A percentile compares a stretch with the other conserved stretches of the same genome.
These are phyloP conservation scores for Clarias batrachus DNA, from an alignment of 2,113 vertebrate genomes.

Conservation along the genomic window DNA sequence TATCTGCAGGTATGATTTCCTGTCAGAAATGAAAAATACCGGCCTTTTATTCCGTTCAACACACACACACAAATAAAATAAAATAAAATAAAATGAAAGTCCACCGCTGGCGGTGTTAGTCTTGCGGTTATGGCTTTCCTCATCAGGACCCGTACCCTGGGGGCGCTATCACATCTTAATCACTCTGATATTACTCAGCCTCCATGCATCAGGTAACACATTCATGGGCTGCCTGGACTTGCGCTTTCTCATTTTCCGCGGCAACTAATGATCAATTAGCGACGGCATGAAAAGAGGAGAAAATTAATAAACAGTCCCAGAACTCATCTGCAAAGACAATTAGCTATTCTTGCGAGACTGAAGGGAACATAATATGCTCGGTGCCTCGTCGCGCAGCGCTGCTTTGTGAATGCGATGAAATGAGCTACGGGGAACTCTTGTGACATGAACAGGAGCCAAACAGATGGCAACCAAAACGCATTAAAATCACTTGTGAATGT, in stretches of 20 bases:
- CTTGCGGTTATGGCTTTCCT: constrained; percentile 12
- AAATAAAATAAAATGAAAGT: not conserved
- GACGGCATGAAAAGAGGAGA: constrained; percentile 16
- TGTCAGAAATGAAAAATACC: constrained; percentile 14
- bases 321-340: constrained; percentile 44
- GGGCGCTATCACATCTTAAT: constrained; percentile 42
- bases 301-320: constrained; percentile 48
- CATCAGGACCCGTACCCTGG: constrained; percentile 33
- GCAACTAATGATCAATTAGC: constrained; percentile 55
- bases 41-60: not conserved
- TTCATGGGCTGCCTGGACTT: constrained; percentile 30
- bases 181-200: constrained; percentile 32
- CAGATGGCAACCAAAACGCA: not conserved
- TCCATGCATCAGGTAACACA: constrained; percentile 46
- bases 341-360: constrained; percentile 41
- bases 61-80: too few species aligned
- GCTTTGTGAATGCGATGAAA: constrained; percentile 18
- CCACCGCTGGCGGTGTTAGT: not conserved
- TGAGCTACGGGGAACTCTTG: not conserved
- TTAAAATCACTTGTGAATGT: not conserved
- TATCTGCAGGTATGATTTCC: constrained; percentile 20
- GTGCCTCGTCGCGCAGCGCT: constrained; percentile 13
- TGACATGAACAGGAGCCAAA: not conserved
- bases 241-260: constrained; percentile 34
- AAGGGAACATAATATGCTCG: constrained; percentile 31